Evolutionary conservation across 2,888 invertebrate genomes (phyloP), one percentile per base, ranked within the genome.

Genomic region (Anorthoa munda): DNA sequence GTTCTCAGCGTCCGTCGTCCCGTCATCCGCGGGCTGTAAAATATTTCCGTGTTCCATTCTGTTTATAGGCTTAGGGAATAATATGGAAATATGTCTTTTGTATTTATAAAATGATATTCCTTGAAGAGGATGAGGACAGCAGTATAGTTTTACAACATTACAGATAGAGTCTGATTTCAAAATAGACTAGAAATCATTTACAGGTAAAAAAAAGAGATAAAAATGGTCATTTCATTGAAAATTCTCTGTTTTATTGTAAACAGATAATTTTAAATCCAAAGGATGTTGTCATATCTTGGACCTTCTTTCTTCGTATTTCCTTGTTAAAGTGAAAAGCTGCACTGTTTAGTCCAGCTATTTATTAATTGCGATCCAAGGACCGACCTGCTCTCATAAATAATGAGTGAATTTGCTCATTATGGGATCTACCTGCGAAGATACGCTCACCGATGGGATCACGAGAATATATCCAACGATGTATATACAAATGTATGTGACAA

Each of bases 31-130:
- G 63, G 26, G 56, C 66, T 79, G 56, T 63, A 58, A 61, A 66
- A 66, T 48, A 15, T 59, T 53, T 53, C 51, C 21, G 13, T 48
- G 26, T 39, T 51, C 48, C 18, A 59, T 59, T 39, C 45, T 55
- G 50, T 72, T 60, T 66, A 79, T 26, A 60, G 73, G 65, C 23
- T 55, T 17, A 23, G n/a, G 26, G 23, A 31, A 51, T 67, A 58
- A 45, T 58, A 51, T 51, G 46, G 45, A 39, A 59, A 68, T 58
- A 31, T 51, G 51, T n/a, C 13, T 21, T 59, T 21, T 18, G 18
- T 39, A 18, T 18, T 12, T 45, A 18, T 23, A 46, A 60, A 46
- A 26, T 21, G 4, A 55, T 5, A 67, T 21, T 17, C 46, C n/a
- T 15, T 60, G 13, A 67, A 67, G 45, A 13, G 26, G 15, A 13